Percentiles rank a stretch among this genome's conserved stretches.
These are phyloP conservation scores for Empidonax alnorum DNA, from an alignment of 2,113 vertebrate species.

Conservation along the genomic window DNA sequence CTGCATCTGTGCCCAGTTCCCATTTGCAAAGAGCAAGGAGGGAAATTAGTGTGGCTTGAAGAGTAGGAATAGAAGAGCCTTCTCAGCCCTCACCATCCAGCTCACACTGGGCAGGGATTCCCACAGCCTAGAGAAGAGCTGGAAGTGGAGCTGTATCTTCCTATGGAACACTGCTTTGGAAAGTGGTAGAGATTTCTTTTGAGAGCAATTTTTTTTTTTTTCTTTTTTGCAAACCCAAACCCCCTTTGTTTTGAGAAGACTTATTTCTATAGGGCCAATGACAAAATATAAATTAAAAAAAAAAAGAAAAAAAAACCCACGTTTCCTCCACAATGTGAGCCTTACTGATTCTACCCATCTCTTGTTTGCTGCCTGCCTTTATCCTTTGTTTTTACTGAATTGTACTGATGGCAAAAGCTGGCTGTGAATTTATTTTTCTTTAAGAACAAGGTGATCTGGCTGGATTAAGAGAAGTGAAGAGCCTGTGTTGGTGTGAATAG, in stretches of 20 bases:
- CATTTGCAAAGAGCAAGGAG: not conserved
- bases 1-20: not conserved
- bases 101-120: not conserved
- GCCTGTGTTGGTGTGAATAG: slow-evolving; percentile 21
- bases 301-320: not conserved
- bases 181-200: not conserved
- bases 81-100: not conserved
- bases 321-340: not conserved
- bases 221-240: not conserved
- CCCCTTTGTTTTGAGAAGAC: not conserved
- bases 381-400: slow-evolving; percentile 44
- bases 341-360: slow-evolving; percentile 1
- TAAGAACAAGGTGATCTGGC: not conserved
- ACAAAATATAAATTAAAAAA: slow-evolving; percentile 46
- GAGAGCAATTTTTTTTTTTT: not conserved
- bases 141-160: not conserved
- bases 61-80: not conserved
- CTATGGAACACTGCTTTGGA: not conserved
- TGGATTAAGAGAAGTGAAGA: not conserved
- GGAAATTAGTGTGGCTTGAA: not conserved
- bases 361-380: slow-evolving; percentile 23
- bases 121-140: not conserved
- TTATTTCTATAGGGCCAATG: slow-evolving; percentile 54
- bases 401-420: slow-evolving; percentile 57
- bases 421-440: slow-evolving; percentile 55